These are phyloP conservation scores for Calosoma granatense DNA, from an alignment of 1,140 invertebrate genomes.

Conservation along the genomic window DNA sequence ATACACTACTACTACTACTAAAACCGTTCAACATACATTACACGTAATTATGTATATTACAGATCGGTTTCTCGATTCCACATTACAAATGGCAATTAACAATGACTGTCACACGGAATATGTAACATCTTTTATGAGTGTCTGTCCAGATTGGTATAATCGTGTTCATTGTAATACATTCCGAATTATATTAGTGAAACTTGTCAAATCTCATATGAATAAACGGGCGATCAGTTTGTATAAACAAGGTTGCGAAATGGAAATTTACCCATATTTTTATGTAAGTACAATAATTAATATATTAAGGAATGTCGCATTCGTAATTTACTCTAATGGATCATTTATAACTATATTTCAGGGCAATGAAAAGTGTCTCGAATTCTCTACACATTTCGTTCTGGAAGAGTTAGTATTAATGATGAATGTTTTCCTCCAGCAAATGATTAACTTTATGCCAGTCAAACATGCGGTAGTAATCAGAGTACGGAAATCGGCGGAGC, in stretches of 20 bases:
- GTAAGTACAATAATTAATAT: slow-evolving; percentile 5
- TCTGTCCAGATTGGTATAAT: neutral
- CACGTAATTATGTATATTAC: too few species aligned
- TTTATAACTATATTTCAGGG: neutral
- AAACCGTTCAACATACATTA: too few species aligned
- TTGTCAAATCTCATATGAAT: neutral
- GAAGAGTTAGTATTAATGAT: neutral
- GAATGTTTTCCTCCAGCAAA: neutral
- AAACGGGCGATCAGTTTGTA: neutral
- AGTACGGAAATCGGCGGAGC: neutral
- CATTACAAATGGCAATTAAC: neutral
- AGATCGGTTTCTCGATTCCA: neutral
- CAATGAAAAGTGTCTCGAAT: neutral
- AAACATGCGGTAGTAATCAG: neutral
- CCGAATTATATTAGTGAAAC: neutral
- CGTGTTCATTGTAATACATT: neutral
- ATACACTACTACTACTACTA: too few species aligned
- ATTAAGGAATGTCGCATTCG: too few species aligned
- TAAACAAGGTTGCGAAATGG: neutral
- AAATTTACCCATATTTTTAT: neutral
- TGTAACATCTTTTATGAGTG: neutral
- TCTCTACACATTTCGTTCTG: neutral
- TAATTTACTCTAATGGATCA: neutral
- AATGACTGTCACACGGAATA: neutral
- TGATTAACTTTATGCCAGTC: neutral